Base-by-base conservation (phyloP, 1,140 invertebrate species). In the Drosophila baimaii region DNA sequence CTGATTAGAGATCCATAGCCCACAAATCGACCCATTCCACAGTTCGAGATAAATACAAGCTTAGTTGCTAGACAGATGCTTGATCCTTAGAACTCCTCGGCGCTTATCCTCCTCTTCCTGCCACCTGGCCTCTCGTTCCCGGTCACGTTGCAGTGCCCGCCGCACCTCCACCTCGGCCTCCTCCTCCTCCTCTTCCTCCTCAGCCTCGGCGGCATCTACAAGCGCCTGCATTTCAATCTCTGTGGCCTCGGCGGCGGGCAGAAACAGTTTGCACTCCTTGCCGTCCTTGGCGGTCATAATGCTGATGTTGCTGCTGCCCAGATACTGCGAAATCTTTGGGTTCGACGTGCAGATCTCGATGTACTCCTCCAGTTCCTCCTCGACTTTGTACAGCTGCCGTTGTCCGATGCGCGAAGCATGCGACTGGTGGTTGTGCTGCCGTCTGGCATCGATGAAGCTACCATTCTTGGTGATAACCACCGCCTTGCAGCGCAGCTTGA, bases 281-380 rank as follows among this genome's bases (percentile, higher is more conserved):
- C 90, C 90, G 61, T 89, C 75, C 46, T 89, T 89, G 27, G 64
- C 73, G 4, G 90, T 64, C 72, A 81, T 88, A 2, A 92, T 88
- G 71, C 90, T 91, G 5, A 92, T 81, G 41, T 90, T 90, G 27
- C 70, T 82, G 47, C 84, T 86, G 56, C 70, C 77, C 37, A 91
- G 49, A 44, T 89, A 90, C 61, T 92, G 84, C 7, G 74, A 78
- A 31, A 92, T 66, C 56, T 90, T 90, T 41, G 80, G 76, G 47
- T 90, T 86, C 17, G 86, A 80, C 21, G 90, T 57, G 46, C 76
- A 82, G 37, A 92, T 84, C 51, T 92, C 91, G 2, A 92, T 75
- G 39, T 91, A 91, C 61, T 91, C 89, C 6, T 89, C 90, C 21
- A 91, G 62, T 23, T 91, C 89, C 58, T 86, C 79, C 51, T 91